Conservation (phyloP, 1,140 invertebrate species). For the Aradophagus sp. region DNA sequence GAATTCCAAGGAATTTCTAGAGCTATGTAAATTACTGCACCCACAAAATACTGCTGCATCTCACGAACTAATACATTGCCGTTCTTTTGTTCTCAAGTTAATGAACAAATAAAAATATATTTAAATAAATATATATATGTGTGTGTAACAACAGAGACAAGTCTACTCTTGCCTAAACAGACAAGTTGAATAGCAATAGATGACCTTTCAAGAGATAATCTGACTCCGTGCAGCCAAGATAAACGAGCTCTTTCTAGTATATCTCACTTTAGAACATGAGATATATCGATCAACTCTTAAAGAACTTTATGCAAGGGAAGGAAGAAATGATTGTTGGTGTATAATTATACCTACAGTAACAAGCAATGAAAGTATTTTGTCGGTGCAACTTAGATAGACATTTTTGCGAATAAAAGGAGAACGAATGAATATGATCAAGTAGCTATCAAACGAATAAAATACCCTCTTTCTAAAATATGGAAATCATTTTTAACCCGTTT, state of each 20-base stretch:
- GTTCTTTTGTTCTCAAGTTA: too few species aligned
- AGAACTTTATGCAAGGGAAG: too few species aligned
- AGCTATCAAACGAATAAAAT: conserved; percentile 16
- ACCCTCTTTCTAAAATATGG: conserved; percentile 31
- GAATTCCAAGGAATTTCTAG: conserved; percentile 35
- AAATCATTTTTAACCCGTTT: conserved; percentile 24
- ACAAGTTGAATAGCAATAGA: conserved; percentile 6
- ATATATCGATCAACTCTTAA: too few species aligned
- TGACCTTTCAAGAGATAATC: too few species aligned
- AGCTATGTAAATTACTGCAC: conserved; percentile 18
- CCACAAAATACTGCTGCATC: conserved; percentile 48
- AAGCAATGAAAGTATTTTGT: conserved; percentile 34
- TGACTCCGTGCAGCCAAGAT: too few species aligned
- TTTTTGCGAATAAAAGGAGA: conserved; percentile 30
- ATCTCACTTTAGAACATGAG: too few species aligned
- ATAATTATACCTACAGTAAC: conserved; percentile 6
- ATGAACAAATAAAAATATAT: background rate
- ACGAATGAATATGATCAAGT: conserved; percentile 13
- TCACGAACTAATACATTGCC: too few species aligned
- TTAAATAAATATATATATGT: conserved; percentile 1
- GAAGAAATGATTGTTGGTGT: conserved; percentile 19
- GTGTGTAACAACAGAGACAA: conserved; percentile 15
- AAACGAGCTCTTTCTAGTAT: too few species aligned
- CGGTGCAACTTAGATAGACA: conserved; percentile 23
- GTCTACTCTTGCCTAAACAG: too few species aligned